Evolutionary conservation across 2,888 invertebrate species (phyloP).

Genomic region (Trichopoda pennipes): DNA sequence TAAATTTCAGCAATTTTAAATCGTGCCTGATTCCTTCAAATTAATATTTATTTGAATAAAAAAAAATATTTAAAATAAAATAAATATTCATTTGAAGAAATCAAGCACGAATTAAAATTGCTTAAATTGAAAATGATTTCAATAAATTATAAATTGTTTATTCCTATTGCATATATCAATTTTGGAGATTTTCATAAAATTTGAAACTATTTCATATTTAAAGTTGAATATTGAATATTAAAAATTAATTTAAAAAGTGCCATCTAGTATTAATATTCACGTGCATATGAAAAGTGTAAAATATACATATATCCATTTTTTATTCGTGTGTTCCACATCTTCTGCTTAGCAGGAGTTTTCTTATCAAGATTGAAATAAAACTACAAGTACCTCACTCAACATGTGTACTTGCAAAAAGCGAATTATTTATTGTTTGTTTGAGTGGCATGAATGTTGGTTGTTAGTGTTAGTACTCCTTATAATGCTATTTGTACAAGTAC

Average conservation of each 20-base stretch:
- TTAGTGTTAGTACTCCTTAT: not conserved
- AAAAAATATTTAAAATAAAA: too few relatives aligned
- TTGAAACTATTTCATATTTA: too few relatives aligned
- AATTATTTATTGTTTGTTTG: not conserved
- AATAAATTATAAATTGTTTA: too few relatives aligned
- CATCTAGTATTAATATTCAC: not conserved
- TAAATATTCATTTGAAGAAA: too few relatives aligned
- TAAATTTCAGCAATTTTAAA: too few relatives aligned
- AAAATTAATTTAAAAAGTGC: not conserved
- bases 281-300: not conserved
- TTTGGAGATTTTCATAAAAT: too few relatives aligned
- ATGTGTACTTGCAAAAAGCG: not conserved
- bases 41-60: too few relatives aligned
- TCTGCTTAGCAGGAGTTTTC: constrained; percentile 15
- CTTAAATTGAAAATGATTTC: too few relatives aligned
- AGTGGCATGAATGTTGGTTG: not conserved
- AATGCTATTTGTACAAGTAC: not conserved
- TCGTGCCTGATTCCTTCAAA: too few relatives aligned
- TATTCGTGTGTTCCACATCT: constrained; percentile 5
- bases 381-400: constrained; percentile 3
- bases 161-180: too few relatives aligned
- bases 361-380: constrained; percentile 22
- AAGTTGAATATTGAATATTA: too few relatives aligned
- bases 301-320: not conserved
- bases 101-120: too few relatives aligned